Conservation (phyloP, 2,888 invertebrate genomes). For the Anthoptus insignis region DNA sequence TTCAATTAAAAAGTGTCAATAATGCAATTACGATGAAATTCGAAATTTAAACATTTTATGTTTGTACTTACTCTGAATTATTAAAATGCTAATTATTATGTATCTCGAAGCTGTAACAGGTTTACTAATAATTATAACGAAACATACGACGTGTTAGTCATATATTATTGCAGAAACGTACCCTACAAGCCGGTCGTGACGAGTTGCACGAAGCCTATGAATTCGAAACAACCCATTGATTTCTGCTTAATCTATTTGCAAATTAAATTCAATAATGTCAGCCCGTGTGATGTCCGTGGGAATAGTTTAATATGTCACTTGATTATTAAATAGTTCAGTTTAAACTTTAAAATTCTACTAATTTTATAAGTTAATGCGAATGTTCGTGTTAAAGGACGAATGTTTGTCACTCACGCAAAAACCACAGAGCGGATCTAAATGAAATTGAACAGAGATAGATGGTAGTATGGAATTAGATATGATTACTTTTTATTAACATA, state of each 20-base stretch:
- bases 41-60: too few species aligned
- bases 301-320: slow-evolving; percentile 2
- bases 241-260: slow-evolving; percentile 44
- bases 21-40: too few species aligned
- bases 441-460: too few species aligned
- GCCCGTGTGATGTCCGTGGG: slow-evolving; percentile 3
- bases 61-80: slow-evolving; percentile 26
- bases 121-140: slow-evolving; percentile 35
- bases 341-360: too few species aligned
- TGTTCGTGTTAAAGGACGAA: too few species aligned
- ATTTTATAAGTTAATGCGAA: too few species aligned
- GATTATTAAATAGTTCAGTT: not conserved
- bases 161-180: slow-evolving; percentile 22
- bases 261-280: slow-evolving; percentile 36
- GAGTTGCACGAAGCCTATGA: slow-evolving; percentile 53
- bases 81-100: slow-evolving; percentile 17
- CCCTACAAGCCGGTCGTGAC: slow-evolving; percentile 57
- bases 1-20: slow-evolving; percentile 2
- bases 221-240: slow-evolving; percentile 41
- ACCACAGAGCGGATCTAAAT: too few species aligned
- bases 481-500: too few species aligned
- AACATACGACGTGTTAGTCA: slow-evolving; percentile 22
- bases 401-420: too few species aligned
- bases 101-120: slow-evolving; percentile 21
- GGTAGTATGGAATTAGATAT: too few species aligned